These are phyloP conservation scores for Gopherus flavomarginatus DNA, from an alignment of 2,113 vertebrate species.

Conservation along the genomic window DNA sequence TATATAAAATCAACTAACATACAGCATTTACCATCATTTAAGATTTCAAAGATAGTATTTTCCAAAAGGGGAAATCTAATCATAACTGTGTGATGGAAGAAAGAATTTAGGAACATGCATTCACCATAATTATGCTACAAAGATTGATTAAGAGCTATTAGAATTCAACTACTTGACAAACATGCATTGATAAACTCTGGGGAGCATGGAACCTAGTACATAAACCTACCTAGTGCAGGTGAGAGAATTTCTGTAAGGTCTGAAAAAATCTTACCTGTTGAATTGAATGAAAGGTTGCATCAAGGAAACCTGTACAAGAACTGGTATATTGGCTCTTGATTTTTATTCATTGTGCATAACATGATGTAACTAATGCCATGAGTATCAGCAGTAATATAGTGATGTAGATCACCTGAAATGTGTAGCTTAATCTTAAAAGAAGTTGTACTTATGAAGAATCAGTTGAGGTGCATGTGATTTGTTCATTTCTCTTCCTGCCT, in stretches of 20 bases:
- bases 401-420: background rate
- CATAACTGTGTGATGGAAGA: accelerated
- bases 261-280: background rate
- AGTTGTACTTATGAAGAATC: background rate
- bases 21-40: background rate
- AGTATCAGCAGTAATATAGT: background rate
- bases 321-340: background rate
- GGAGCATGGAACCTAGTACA: accelerated
- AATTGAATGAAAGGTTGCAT: background rate
- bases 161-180: accelerated
- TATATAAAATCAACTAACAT: background rate
- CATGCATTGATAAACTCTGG: background rate
- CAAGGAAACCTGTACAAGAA: background rate
- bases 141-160: accelerated
- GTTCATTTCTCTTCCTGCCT: background rate
- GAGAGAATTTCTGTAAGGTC: accelerated
- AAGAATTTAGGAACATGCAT: background rate
- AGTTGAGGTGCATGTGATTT: background rate
- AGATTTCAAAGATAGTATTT: background rate
- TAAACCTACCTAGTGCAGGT: accelerated
- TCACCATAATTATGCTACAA: background rate
- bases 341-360: background rate
- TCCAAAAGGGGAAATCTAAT: background rate
- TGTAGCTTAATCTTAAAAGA: background rate
- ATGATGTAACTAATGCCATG: accelerated